Conservation (phyloP, 2,797 vertebrate species). For the Streptopelia turtur region DNA sequence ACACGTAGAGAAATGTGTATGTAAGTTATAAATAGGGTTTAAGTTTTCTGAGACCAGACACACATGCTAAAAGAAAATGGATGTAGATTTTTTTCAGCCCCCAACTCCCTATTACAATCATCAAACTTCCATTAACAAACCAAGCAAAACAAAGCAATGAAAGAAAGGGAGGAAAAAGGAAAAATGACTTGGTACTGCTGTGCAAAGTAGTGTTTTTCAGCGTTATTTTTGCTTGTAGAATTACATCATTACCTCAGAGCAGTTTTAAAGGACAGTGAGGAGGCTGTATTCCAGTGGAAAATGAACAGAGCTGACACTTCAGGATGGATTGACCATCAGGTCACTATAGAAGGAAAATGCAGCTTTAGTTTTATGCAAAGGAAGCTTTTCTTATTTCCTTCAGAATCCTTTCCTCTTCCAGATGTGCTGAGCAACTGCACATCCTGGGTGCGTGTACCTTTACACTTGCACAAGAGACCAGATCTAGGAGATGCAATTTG, state of each 20-base stretch:
- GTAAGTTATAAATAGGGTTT: neutral
- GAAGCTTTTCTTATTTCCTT: neutral
- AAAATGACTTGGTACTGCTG: neutral
- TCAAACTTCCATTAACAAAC: neutral
- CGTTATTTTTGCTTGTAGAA: neutral
- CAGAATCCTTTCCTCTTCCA: neutral
- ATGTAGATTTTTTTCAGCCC: neutral
- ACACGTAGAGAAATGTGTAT: neutral
- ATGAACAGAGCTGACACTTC: neutral
- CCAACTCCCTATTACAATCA: neutral
- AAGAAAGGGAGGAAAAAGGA: neutral
- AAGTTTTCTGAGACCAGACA: neutral
- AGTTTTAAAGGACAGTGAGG: slow-evolving; percentile 4
- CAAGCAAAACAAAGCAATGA: neutral
- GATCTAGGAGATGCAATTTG: neutral
- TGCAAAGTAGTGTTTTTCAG: neutral
- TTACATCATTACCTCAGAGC: neutral
- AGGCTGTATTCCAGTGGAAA: neutral
- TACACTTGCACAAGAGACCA: rapidly evolving
- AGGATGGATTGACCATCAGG: neutral
- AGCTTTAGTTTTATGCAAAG: neutral
- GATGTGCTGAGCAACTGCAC: neutral
- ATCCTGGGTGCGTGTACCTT: rapidly evolving
- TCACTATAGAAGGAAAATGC: neutral
- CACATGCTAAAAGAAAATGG: neutral